Conservation (phyloP, 2,113 vertebrate species). For the Strix aluco region DNA sequence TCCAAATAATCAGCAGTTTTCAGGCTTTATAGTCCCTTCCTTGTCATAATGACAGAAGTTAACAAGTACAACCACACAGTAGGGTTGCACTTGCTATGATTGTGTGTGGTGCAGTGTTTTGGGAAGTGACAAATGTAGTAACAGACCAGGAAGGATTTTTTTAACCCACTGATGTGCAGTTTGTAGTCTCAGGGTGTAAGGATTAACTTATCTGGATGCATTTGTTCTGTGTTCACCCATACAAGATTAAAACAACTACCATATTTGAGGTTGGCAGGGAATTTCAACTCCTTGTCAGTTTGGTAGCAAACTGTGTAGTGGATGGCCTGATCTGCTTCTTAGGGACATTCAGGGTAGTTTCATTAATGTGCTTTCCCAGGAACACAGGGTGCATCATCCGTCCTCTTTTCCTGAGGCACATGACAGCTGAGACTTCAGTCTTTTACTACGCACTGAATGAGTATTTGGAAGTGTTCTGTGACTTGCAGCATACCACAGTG, state of each 20-base stretch:
- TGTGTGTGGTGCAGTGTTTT: background rate
- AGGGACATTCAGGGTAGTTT: background rate
- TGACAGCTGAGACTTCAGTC: background rate
- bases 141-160: background rate
- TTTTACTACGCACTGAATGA: background rate
- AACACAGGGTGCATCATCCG: background rate
- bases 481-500: background rate
- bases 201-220: fast-evolving
- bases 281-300: background rate
- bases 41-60: fast-evolving
- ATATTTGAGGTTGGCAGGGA: background rate
- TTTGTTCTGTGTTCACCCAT: background rate
- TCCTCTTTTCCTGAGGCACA: background rate
- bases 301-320: background rate
- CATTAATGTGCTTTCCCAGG: background rate
- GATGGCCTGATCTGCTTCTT: background rate
- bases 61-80: background rate
- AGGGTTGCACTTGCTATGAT: background rate
- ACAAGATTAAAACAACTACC: background rate
- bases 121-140: background rate
- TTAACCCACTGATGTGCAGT: background rate
- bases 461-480: background rate
- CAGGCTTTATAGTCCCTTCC: background rate
- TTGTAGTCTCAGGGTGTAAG: background rate
- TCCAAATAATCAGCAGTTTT: background rate